These are phyloP conservation scores for Myodes glareolus DNA, from an alignment of 2,113 vertebrate species.

Conservation along the genomic window DNA sequence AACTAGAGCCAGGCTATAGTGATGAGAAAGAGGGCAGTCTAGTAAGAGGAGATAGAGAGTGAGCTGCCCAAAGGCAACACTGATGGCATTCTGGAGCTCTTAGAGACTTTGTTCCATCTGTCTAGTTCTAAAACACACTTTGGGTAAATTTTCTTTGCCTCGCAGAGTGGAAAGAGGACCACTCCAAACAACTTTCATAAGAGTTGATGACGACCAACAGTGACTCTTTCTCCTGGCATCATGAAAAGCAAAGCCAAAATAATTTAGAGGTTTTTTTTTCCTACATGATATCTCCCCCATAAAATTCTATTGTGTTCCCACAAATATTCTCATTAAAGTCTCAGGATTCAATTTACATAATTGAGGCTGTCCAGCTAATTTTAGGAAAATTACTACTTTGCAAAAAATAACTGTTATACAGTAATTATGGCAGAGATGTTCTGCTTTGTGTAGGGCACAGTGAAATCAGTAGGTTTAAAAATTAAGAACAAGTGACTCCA, in stretches of 20 bases:
- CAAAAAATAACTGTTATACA: conserved; percentile 84
- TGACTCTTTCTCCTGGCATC: conserved; percentile 60
- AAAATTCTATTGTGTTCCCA: conserved; percentile 79
- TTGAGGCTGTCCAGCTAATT: conserved; percentile 86
- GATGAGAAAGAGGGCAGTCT: neutral
- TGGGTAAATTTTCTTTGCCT: neutral
- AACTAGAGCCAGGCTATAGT: neutral
- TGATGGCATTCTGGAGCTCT: neutral
- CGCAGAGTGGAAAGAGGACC: neutral
- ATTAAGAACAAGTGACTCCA: conserved; percentile 84
- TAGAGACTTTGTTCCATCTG: neutral
- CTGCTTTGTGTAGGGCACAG: conserved; percentile 86
- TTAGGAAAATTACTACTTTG: conserved; percentile 88
- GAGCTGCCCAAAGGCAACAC: neutral
- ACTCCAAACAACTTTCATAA: neutral
- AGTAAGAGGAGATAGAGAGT: neutral
- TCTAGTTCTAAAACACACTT: neutral
- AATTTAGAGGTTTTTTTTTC: conserved; percentile 71
- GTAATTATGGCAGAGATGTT: conserved; percentile 85
- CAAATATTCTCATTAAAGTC: conserved; percentile 83
- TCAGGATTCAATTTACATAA: conserved; percentile 87
- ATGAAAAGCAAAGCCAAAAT: conserved; percentile 78
- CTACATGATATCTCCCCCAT: conserved; percentile 70
- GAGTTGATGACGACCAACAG: conserved; percentile 68
- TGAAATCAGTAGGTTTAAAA: conserved; percentile 85